Base-by-base conservation (phyloP, 1,140 invertebrate species). In the Diprion similis region DNA sequence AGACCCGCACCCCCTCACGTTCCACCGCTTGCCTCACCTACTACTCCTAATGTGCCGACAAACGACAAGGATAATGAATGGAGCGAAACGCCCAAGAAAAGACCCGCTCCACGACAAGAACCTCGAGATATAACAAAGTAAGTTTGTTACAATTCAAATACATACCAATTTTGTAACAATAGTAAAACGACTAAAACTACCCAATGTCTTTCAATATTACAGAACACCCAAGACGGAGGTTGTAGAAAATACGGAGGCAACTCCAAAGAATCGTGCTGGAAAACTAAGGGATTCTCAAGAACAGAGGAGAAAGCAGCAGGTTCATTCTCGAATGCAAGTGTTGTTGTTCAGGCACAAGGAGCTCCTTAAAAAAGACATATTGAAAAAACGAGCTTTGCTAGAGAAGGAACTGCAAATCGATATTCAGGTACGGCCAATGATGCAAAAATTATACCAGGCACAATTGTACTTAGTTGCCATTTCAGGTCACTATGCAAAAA, bases 391-490 rank as follows among this genome's bases (percentile, higher is more conserved):
- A 78, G 94, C 94, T 7, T 85, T 97, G 4, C 90, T 98, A 66
- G 97, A 99, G 85, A 97, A 97, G 79, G 96, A 97, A 85, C 89
- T 98, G 67, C 94, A 96, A 83, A 92, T 94, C 78, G 95, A 97
- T 82, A 97, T 98, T 84, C 94, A 95, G 91, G 94, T 94, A 84
- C 76, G 73, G 59, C 18, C 1, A 65, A 65, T 65, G 15, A 45
- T 15, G 11, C 18, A 18, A 68, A 65, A 65, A n/a, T 65, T 65
- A 15, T 18, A 15, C 59, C 18, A n/a, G 15, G 59, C 1, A 15
- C 1, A n/a, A 3, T 18, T 15, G 8, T 65, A 15, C 15, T 8
- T 68, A 6, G 67, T n/a, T 68, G n/a, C 13, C 24, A 37, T 37
- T 37, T 37, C 6, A 37, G 24, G 24, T 37, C 6, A 37, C 24